A percentile compares a stretch with the other conserved stretches of the same genome.
Conservation (phyloP, 2,888 invertebrate genomes). For the Rapana venosa region DNA sequence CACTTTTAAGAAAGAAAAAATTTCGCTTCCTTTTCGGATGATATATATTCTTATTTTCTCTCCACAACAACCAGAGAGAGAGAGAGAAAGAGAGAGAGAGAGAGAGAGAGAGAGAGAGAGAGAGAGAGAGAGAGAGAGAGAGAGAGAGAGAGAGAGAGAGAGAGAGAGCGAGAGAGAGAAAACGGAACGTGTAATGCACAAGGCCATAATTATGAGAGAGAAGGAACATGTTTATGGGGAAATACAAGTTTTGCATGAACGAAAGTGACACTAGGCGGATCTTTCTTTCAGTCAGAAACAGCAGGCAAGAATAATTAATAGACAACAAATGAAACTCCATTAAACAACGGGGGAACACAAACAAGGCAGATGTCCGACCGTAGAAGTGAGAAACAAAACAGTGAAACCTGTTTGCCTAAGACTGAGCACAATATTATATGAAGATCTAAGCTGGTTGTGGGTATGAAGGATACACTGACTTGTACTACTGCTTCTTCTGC, state of each 20-base stretch:
- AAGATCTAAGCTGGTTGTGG: not conserved
- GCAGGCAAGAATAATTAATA: not conserved
- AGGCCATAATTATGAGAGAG: too few species aligned
- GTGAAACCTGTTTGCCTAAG: not conserved
- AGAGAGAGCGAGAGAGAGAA: not conserved
- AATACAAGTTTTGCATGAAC: not conserved
- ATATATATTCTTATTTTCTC: too few species aligned
- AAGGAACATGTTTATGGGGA: not conserved
- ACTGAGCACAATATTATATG: not conserved
- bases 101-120: too few species aligned
- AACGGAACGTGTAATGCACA: too few species aligned
- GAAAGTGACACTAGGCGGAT: not conserved
- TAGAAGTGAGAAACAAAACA: not conserved
- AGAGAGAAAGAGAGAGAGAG: not conserved
- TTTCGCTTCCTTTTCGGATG: too few species aligned
- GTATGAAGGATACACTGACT: not conserved
- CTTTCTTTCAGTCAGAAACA: not conserved
- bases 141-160: not conserved
- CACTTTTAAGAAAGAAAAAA: too few species aligned
- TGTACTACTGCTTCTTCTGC: not conserved
- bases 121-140: not conserved
- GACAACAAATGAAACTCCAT: too few species aligned
- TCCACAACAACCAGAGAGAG: not conserved
- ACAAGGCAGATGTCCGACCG: too few species aligned
- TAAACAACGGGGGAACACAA: too few species aligned